Base-by-base conservation (phyloP, 2,113 vertebrate species). In the Aix galericulata region DNA sequence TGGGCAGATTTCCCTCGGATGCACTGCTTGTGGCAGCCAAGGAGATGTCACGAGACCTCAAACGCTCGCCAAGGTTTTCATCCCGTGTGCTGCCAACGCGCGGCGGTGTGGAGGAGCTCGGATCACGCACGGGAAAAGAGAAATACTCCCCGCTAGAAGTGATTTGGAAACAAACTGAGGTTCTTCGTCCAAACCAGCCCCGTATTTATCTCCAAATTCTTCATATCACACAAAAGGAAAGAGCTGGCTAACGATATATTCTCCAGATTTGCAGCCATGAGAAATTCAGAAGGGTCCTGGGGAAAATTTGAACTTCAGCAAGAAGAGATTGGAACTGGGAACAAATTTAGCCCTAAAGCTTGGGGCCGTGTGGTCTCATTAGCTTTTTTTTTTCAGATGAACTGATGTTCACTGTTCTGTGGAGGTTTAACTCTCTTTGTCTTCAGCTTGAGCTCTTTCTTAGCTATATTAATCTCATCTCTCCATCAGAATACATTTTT, bases 1-100 rank as follows among this genome's bases (percentile, higher is more conserved):
- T 16, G 21, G 42, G 17, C 52, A 32, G 31, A 22, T 26, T 26
- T 71, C 18, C 36, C 40, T 29, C 27, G 4, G 40, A 13, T 12
- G 20, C 22, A 8, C 2, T 31, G 56, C 6, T 0, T 3, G 9
- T 42, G 32, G 42, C 32, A 2, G 3, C 20, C n/a, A 10, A 56
- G 27, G 40, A 52, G 11, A 27, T 40, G 20, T 31, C 18, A 64
- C 0, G 9, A 64, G 75, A 52, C 21, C 36, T 76, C 50, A 40
- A 3, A 32, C 13, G 21, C 36, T 26, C 80, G 38, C 44, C 46
- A 42, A 60, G 36, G 25, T 50, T 82, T 77, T 42, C 27, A 42
- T 56, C 13, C 14, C 1, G 0, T 9, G 10, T 26, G 18, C 77
- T 46, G 12, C 31, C 13, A 15, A 36, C 26, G 42, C 56, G 21